These are phyloP conservation scores for Allochrocebus solatus DNA, from an alignment of 2,797 vertebrate genomes.

Conservation along the genomic window DNA sequence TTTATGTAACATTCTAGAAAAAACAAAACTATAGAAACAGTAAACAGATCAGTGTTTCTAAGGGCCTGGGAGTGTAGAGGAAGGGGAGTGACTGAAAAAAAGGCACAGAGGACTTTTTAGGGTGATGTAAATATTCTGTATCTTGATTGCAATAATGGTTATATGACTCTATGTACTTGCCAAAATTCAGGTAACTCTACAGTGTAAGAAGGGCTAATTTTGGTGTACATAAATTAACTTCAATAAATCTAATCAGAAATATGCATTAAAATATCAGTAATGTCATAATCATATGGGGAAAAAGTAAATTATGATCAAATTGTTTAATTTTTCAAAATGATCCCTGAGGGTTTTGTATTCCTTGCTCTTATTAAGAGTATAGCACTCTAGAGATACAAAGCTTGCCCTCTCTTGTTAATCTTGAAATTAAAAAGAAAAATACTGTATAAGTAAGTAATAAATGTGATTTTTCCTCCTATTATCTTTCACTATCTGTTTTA, in stretches of 20 bases:
- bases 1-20: neutral
- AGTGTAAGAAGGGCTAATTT: neutral
- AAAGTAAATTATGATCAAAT: neutral
- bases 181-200: neutral
- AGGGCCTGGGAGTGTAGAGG: neutral
- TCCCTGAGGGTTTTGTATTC: neutral
- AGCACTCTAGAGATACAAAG: neutral
- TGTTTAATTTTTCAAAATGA: conserved; percentile 9
- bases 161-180: neutral
- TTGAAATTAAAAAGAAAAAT: neutral
- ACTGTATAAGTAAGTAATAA: neutral
- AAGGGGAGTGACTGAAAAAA: neutral
- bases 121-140: neutral
- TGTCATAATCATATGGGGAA: neutral
- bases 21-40: neutral
- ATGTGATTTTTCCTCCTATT: neutral
- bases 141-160: neutral
- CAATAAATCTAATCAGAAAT: conserved; percentile 31
- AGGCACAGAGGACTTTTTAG: neutral
- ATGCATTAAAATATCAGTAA: neutral
- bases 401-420: neutral
- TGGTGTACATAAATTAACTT: neutral
- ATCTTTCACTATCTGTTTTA: neutral
- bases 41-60: neutral
- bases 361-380: neutral